These are phyloP conservation scores for Betta splendens DNA, from an alignment of 2,797 vertebrate genomes.

Conservation along the genomic window DNA sequence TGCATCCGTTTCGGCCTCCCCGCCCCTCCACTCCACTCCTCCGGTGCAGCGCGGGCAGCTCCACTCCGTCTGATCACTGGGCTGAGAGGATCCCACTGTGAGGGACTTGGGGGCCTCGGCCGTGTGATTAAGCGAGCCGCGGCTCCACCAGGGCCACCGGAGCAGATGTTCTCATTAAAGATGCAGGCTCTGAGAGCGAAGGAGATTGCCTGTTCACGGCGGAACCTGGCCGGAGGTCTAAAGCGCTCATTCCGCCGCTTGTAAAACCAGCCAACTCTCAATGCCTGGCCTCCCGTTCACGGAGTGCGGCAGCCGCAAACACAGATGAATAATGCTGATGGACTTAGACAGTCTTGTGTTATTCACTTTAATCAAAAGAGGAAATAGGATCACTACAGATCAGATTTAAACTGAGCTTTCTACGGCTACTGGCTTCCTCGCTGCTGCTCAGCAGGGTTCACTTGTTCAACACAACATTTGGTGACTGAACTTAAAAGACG, in stretches of 20 bases:
- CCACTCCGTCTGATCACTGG: slow-evolving; percentile 73
- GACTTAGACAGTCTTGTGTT: slow-evolving; percentile 46
- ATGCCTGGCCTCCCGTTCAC: slow-evolving; percentile 67
- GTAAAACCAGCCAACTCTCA: slow-evolving; percentile 71
- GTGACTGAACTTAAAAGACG: slow-evolving; percentile 25
- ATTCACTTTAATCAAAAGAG: slow-evolving; percentile 56
- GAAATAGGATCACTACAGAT: slow-evolving; percentile 28
- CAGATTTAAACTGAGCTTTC: slow-evolving; percentile 24
- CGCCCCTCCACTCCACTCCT: slow-evolving; percentile 39
- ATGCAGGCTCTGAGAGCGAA: slow-evolving; percentile 80
- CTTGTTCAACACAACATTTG: slow-evolving; percentile 46
- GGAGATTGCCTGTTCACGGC: slow-evolving; percentile 78
- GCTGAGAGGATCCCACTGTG: slow-evolving; percentile 73
- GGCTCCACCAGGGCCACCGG: slow-evolving; percentile 77
- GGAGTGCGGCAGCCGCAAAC: slow-evolving; percentile 57
- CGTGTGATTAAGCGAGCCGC: slow-evolving; percentile 84
- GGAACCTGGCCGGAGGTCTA: slow-evolving; percentile 81
- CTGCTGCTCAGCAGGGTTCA: slow-evolving; percentile 15
- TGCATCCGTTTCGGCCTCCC: slow-evolving; percentile 34
- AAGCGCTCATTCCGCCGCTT: slow-evolving; percentile 75
- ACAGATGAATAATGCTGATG: slow-evolving; percentile 70
- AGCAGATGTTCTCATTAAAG: slow-evolving; percentile 88
- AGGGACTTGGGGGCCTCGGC: slow-evolving; percentile 76
- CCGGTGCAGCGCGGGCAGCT: slow-evolving; percentile 51
- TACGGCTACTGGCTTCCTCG: slow-evolving; percentile 25